Evolutionary conservation across 2,113 vertebrate genomes (phyloP), one percentile per base, ranked within the genome.

Genomic region (Notothenia coriiceps): DNA sequence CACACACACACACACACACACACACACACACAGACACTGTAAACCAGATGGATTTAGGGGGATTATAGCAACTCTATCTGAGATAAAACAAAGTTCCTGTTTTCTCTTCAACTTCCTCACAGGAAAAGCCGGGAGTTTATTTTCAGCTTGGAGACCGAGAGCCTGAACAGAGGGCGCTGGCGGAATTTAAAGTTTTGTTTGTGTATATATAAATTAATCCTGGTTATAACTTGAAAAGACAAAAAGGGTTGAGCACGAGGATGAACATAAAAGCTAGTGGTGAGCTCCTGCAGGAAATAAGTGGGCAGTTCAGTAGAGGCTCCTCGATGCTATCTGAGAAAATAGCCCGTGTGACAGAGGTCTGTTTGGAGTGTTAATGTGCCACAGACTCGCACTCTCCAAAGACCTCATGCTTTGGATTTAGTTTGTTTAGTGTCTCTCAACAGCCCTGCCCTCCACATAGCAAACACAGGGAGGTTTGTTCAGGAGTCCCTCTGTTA

Each of bases 101-200:
- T 80, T 81, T 84, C 83, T 82, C 80, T 40, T 44, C 20, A 50
- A 77, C 89, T 78, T 85, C 80, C 73, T 67, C 71, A 33, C 57
- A 79, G 80, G 68, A 84, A 55, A 75, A 40, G 40, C 46, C 44
- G 6, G 33, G 61, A 73, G 29, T 83, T 67, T 29, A 20, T 67
- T 80, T 89, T 84, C 74, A 75, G 76, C 73, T 57, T 52, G 43
- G 75, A 86, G 76, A 79, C 59, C 6, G 0, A 52, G 68, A 71
- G 52, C 15, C 77, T 70, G n/a, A 33, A 68, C 17, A 1, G n/a
- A 62, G 65, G 79, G 33, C 86, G 51, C 43, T 65, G 67, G 46
- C 69, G 63, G 82, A 81, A 77, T 87, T 84, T 61, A 76, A 62
- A 80, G 72, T 83, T 88, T 83, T 90, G 83, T 91, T 92, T 89